A percentile compares a stretch with the other conserved stretches of the same genome.
Evolutionary conservation across 2,797 vertebrate species (phyloP).

Genomic region (Sternotherus odoratus): DNA sequence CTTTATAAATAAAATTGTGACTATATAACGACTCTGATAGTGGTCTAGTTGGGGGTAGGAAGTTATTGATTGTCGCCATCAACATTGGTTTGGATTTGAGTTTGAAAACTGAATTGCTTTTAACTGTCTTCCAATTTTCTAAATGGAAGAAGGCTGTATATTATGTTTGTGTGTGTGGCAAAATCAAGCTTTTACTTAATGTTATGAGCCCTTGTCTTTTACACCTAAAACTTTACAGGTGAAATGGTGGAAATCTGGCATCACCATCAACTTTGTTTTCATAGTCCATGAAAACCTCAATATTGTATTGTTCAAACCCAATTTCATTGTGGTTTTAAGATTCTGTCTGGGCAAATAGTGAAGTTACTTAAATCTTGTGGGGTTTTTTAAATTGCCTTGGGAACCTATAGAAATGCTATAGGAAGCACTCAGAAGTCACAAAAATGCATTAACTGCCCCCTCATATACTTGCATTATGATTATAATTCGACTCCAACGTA

Average conservation of each 20-base stretch:
- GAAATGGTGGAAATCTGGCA: neutral
- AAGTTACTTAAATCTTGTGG: neutral
- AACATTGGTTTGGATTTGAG: neutral
- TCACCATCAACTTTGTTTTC: neutral
- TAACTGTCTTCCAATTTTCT: neutral
- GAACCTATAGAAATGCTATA: neutral
- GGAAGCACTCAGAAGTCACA: neutral
- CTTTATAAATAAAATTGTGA: neutral
- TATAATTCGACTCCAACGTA: neutral
- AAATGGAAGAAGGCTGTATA: neutral
- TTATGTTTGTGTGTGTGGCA: neutral
- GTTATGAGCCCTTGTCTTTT: neutral
- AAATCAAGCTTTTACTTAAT: conserved; percentile 8
- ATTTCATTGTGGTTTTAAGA: neutral
- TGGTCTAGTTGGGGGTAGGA: neutral
- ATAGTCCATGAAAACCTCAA: neutral
- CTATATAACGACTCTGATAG: neutral
- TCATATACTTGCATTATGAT: neutral
- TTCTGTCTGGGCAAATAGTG: neutral
- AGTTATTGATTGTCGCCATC: neutral
- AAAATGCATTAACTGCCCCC: neutral
- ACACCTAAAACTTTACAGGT: neutral
- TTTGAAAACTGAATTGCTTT: conserved; percentile 16
- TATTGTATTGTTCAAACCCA: neutral
- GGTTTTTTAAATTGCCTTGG: neutral